Conservation (phyloP, 2,888 invertebrate genomes). For the Drosophila affinis region DNA sequence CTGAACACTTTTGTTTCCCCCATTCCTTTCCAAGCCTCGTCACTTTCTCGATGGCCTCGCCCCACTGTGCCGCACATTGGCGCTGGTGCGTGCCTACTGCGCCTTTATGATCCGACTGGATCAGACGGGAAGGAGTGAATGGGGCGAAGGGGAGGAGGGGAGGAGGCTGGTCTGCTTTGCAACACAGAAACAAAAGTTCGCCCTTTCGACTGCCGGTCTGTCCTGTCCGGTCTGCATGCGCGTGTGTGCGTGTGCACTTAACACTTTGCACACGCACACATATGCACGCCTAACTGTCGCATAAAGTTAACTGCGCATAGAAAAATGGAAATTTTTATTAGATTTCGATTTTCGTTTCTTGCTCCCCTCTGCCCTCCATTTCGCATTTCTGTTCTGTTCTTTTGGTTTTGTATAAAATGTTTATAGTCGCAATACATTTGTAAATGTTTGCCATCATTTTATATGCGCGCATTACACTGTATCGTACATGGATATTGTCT, state of each 20-base stretch:
- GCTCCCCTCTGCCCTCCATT: slow-evolving; percentile 5
- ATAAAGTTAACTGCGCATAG: slow-evolving; percentile 77
- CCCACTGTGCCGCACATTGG: slow-evolving; percentile 41
- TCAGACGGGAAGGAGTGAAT: neutral
- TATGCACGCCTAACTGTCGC: slow-evolving; percentile 67
- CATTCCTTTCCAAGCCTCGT: neutral
- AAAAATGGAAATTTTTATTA: slow-evolving; percentile 78
- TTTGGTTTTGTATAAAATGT: slow-evolving; percentile 58
- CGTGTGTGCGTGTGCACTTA: slow-evolving; percentile 51
- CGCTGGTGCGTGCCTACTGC: slow-evolving; percentile 63
- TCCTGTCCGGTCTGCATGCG: slow-evolving; percentile 41
- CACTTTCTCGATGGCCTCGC: neutral
- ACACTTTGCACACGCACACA: slow-evolving; percentile 61
- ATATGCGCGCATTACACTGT: slow-evolving; percentile 35
- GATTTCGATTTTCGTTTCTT: slow-evolving; percentile 63
- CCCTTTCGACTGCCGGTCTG: slow-evolving; percentile 48
- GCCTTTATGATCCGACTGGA: slow-evolving; percentile 46
- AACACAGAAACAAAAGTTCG: slow-evolving; percentile 60
- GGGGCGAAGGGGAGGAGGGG: neutral
- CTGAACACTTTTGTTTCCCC: too few species aligned
- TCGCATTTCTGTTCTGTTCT: neutral
- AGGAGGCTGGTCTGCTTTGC: slow-evolving; percentile 14
- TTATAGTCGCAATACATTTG: slow-evolving; percentile 67
- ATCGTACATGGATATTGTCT: slow-evolving; percentile 35
- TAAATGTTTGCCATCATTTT: slow-evolving; percentile 67